These are phyloP conservation scores for Andrena bucephala DNA, from an alignment of 2,888 invertebrate species.

Conservation along the genomic window DNA sequence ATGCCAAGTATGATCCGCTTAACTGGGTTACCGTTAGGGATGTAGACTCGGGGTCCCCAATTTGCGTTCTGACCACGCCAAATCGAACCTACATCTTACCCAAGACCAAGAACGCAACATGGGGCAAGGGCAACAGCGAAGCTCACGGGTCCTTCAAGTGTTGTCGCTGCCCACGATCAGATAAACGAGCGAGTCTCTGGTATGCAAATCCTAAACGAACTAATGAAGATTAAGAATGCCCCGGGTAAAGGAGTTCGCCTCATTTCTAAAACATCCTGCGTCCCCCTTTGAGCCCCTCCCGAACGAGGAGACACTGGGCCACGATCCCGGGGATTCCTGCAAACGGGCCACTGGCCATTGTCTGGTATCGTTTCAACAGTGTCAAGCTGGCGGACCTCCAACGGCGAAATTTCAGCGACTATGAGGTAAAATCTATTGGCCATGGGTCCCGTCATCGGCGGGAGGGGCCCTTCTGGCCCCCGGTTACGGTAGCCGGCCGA, in stretches of 20 bases:
- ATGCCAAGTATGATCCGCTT: no score
- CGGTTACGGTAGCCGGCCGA: slow-evolving; percentile 67
- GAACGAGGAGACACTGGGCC: slow-evolving; percentile 19
- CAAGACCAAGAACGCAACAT: slow-evolving; percentile 1
- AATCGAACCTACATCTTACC: slow-evolving; percentile 17
- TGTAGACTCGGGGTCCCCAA: not conserved
- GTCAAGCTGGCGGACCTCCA: slow-evolving; percentile 80
- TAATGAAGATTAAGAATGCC: slow-evolving; percentile 84
- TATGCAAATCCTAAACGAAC: slow-evolving; percentile 83
- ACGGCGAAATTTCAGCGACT: slow-evolving; percentile 78
- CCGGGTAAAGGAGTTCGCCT: slow-evolving; percentile 77
- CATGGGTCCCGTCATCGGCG: slow-evolving; percentile 63
- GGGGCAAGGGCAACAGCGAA: slow-evolving; percentile 51
- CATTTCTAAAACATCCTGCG: slow-evolving; percentile 81
- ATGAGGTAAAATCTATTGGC: slow-evolving; percentile 66
- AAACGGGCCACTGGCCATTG: slow-evolving; percentile 75
- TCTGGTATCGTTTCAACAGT: slow-evolving; percentile 74
- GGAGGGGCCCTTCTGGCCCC: slow-evolving; percentile 19
- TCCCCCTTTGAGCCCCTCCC: not conserved
- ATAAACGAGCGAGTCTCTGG: slow-evolving; percentile 80
- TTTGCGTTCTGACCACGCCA: not conserved
- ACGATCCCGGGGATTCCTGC: slow-evolving; percentile 78
- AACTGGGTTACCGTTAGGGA: no score
- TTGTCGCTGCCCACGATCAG: slow-evolving; percentile 80
- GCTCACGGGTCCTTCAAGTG: slow-evolving; percentile 74